Base-by-base conservation (phyloP, 1,140 invertebrate species). In the Harpegnathos saltator region DNA sequence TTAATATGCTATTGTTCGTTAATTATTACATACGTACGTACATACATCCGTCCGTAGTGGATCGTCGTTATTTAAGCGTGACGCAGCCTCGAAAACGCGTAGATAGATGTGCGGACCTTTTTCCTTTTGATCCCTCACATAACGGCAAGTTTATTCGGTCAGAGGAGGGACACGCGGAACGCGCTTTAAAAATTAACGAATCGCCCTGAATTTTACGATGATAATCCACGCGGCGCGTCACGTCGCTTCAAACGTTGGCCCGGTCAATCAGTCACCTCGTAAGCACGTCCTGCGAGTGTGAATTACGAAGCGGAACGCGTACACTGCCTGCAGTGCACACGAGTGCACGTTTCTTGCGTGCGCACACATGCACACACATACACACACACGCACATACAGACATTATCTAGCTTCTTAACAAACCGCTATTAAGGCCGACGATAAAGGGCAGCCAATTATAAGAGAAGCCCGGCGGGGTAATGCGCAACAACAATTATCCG, bases 401-500 rank as follows among this genome's bases (percentile, higher is more conserved):
- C 22, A n/a, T 58, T 58, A 59, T 58, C 59, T 69, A 71, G 29
- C 22, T 44, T 48, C 52, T 48, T 65, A 33, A 71, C 66, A 58
- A 80, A 59, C 66, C n/a, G 52, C 38, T 69, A 80, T 71, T 80
- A 80, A 69, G 33, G 22, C 33, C 12, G 52, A 58, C 26, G 26
- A 78, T 62, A 68, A 58, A 78, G 75, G 19, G 58, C 22, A 58
- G 44, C 29, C 52, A 80, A 80, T 80, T 69, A 69, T 22, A 29
- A 54, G 29, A 77, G 75, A 80, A 58, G 33, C 65, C n/a, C 65
- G 63, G 38, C 38, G 52, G n/a, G n/a, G 38, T 77, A 66, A 66
- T 66, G 62, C 50, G 74, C 74, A 77, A 77, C 74, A 77, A 77
- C 62, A 77, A 77, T 77, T 77, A 65, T 77, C 48, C 59, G 73